Percentiles rank a stretch among this genome's conserved stretches.
These are phyloP conservation scores for Epizoanthus scotinus DNA, from an alignment of 92 coral and sea anemone species.

Conservation along the genomic window DNA sequence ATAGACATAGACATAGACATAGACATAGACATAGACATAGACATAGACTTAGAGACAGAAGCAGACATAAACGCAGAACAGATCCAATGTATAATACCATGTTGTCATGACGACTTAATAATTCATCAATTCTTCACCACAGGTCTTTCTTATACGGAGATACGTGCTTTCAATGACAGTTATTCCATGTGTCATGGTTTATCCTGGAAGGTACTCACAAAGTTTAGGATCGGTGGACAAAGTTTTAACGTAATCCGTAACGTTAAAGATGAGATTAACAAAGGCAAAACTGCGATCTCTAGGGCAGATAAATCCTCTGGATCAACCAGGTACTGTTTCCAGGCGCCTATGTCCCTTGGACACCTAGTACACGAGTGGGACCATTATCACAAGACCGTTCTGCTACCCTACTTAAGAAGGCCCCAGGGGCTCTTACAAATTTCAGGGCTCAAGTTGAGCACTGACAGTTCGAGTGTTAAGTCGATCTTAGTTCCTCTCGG, in stretches of 20 bases:
- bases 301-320: constrained; percentile 1
- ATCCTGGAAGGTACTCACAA: not conserved
- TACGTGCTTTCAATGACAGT: constrained; percentile 35
- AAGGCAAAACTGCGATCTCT: constrained; percentile 38
- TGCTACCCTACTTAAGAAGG: constrained; percentile 65
- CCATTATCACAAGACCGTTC: constrained; percentile 47
- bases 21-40: not conserved
- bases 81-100: too few relatives aligned
- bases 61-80: not conserved
- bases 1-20: too few relatives aligned
- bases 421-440: constrained; percentile 43
- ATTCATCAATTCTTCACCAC: not conserved
- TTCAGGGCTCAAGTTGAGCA: constrained; percentile 65
- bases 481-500: constrained; percentile 77
- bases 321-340: constrained; percentile 46
- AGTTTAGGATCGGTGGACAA: constrained; percentile 32
- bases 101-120: not conserved
- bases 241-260: constrained; percentile 43
- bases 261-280: constrained; percentile 48
- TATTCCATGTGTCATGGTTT: constrained; percentile 37
- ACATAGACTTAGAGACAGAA: not conserved
- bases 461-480: constrained; percentile 43
- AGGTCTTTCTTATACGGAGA: constrained; percentile 15
- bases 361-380: constrained; percentile 64
- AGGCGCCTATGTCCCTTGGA: constrained; percentile 41